These are phyloP conservation scores for Holcopasites calliopsidis DNA, from an alignment of 1,140 invertebrate genomes.

Conservation along the genomic window DNA sequence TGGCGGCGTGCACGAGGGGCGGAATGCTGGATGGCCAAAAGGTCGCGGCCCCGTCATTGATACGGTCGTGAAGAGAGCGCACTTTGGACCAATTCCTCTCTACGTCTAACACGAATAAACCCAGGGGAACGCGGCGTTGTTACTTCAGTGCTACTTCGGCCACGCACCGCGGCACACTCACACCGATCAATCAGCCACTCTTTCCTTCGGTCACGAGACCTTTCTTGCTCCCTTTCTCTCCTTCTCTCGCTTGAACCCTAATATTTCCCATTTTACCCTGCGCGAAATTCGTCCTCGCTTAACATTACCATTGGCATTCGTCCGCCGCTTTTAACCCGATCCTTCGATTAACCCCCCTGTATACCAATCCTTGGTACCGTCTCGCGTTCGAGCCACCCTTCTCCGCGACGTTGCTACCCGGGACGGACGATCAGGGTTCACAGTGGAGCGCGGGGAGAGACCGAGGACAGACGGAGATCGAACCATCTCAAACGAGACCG, in stretches of 20 bases:
- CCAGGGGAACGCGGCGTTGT: conserved; percentile 57
- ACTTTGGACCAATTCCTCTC: conserved; percentile 77
- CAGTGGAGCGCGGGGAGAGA: not conserved
- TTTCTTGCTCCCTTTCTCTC: conserved; percentile 2
- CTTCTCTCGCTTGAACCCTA: not conserved
- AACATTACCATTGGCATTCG: too few species aligned
- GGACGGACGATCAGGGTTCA: not conserved
- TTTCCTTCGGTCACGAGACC: not conserved
- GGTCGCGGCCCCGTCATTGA: conserved; percentile 75
- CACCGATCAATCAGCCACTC: not conserved
- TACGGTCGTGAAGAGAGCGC: conserved; percentile 67
- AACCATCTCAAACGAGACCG: not conserved
- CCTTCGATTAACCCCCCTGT: too few species aligned
- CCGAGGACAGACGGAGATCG: not conserved
- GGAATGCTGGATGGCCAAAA: conserved; percentile 49
- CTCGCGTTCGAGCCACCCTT: not conserved
- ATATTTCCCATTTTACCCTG: not conserved
- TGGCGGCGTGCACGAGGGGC: conserved; percentile 27
- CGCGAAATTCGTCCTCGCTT: too few species aligned
- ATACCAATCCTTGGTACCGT: not conserved
- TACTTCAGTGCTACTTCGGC: conserved; percentile 74
- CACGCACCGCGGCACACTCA: conserved; percentile 52
- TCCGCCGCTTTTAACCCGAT: too few species aligned
- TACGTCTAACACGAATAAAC: conserved; percentile 74
- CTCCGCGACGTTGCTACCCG: not conserved